phyloP scores from a whole-genome alignment of 1,140 invertebrate genomes.

The Pinna nobilis region DNA sequence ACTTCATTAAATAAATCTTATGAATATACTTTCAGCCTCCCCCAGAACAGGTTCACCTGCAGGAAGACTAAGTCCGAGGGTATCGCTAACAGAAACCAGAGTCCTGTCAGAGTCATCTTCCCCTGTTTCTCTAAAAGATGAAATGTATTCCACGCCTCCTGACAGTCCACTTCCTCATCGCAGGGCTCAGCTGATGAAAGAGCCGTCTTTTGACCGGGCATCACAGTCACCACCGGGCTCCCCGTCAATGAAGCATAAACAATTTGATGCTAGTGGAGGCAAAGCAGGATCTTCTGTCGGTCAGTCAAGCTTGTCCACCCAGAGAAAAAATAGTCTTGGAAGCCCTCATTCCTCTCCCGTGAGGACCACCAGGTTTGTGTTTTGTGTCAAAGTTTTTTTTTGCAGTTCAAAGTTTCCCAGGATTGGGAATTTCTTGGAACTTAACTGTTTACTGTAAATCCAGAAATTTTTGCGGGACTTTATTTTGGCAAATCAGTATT shows the following conservation, averaged over 20 bases:
- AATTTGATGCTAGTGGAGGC: slow-evolving; percentile 6
- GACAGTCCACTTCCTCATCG: slow-evolving; percentile 53
- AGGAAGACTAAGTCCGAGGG: slow-evolving; percentile 30
- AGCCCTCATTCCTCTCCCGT: slow-evolving; percentile 51
- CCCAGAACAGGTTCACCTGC: slow-evolving; percentile 58
- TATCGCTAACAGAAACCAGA: slow-evolving; percentile 14
- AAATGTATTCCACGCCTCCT: slow-evolving; percentile 63
- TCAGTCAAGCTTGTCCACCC: slow-evolving; percentile 3
- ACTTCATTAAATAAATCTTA: background rate
- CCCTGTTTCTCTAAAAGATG: slow-evolving; percentile 44
- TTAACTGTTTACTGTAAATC: background rate
- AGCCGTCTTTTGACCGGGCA: slow-evolving; percentile 57
- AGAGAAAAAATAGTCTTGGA: slow-evolving; percentile 32
- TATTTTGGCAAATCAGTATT: no score
- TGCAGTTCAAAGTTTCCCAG: no score
- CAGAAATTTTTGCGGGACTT: background rate
- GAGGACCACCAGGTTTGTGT: slow-evolving; percentile 53
- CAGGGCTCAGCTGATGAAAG: slow-evolving; percentile 56
- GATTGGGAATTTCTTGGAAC: background rate
- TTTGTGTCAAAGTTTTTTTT: no score
- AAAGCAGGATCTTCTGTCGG: slow-evolving; percentile 12
- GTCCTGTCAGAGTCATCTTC: slow-evolving; percentile 43
- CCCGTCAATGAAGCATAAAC: slow-evolving; percentile 21
- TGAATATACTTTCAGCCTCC: slow-evolving; percentile 39
- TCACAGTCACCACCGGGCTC: slow-evolving; percentile 41